Base-by-base conservation (phyloP, 2,888 invertebrate genomes). In the Macrostomum cliftonense region DNA sequence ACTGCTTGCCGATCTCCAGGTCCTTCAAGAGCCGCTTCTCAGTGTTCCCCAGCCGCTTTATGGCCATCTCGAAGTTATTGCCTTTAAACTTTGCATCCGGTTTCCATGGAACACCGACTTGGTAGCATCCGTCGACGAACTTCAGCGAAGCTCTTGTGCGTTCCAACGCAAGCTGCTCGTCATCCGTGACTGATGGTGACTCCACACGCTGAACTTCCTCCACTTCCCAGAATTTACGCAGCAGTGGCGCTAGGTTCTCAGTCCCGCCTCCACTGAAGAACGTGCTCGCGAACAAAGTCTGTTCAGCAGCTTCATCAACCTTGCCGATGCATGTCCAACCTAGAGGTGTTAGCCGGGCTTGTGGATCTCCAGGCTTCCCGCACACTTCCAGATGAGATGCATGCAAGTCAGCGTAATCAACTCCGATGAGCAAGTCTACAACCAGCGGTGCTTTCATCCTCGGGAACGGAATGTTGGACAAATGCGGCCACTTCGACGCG, bases 171-270 rank as follows among this genome's bases (percentile, higher is more conserved):
- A 28, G 28, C 28, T 28, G 28, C 28, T 28, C 28, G 4, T 7
- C 9, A 28, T 4, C 28, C 28, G 28, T 28, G 9, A 28, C 28
- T 28, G 28, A 28, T 7, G 28, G 28, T 28, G 28, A 28, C 28
- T 28, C 28, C 28, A 28, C 28, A 7, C 28, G 28, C 28, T 28
- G 28, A 28, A 28, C 28, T 28, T 28, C 28, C 11, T 54, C 53
- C 16, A 53, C 39, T 37, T 51, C 53, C 51, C 53, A 53, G 36
- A 54, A 54, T 12, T 46, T 39, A 17, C 42, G 43, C n/a, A 53
- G 16, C 11, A 37, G 37, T 28, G 28, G 28, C 9, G 28, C 28
- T 9, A 28, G 28, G 12, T 12, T 42, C 28, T 20, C 44, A 2
- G 50, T 20, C 2, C 43, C 37, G 1, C 28, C 28, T 9, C 28